Conservation (phyloP, 2,888 invertebrate genomes). For the Xanthorhoe designata region DNA sequence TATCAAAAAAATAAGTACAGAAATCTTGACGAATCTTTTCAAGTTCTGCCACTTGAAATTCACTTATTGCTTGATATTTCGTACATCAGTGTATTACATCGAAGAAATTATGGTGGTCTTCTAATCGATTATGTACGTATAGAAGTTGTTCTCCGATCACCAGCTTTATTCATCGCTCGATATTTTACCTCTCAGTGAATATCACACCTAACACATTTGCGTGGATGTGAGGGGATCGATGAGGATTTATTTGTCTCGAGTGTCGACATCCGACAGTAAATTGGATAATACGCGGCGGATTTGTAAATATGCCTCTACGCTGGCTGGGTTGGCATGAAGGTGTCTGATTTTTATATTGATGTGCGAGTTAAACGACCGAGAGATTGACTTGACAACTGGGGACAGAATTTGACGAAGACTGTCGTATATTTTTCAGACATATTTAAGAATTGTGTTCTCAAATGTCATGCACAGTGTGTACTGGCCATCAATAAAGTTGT, state of each 20-base stretch:
- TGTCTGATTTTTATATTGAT: neutral
- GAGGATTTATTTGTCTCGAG: conserved; percentile 52
- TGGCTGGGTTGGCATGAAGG: conserved; percentile 13
- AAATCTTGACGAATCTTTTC: no score
- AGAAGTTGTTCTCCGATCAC: no score
- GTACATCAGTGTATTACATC: no score
- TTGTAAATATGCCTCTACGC: conserved; percentile 45
- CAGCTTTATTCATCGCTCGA: no score
- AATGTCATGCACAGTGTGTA: no score
- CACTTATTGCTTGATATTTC: no score
- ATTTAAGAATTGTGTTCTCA: neutral
- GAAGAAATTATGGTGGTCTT: no score
- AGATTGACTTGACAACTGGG: neutral
- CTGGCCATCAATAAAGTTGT: no score
- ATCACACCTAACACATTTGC: conserved; percentile 41
- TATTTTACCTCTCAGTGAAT: conserved; percentile 34
- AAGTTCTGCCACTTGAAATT: no score
- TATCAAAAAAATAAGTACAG: no score
- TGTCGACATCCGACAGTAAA: conserved; percentile 56
- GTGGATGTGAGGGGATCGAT: conserved; percentile 55
- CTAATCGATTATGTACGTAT: neutral
- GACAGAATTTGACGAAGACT: neutral
- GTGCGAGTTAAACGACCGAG: neutral
- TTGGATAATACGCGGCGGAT: conserved; percentile 58
- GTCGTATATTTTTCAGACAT: neutral